Evolutionary conservation across 2,113 vertebrate genomes (phyloP).

Genomic region (Syrrhaptes paradoxus): DNA sequence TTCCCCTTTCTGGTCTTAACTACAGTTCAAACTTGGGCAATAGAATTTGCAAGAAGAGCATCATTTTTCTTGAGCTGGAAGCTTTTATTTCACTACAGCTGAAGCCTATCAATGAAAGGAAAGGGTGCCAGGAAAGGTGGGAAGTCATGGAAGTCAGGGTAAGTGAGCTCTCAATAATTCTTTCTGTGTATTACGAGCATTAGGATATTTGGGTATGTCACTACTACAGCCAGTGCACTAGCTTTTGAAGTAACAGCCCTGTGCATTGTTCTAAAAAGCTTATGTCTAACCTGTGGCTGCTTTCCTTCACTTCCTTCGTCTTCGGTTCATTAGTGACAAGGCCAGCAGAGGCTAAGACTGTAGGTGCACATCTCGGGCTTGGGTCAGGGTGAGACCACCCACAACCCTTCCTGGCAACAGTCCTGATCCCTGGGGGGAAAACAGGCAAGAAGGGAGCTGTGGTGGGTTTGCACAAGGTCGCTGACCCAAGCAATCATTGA

Average conservation of each 20-base stretch:
- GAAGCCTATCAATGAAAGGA: not conserved
- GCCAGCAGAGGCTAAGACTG: not conserved
- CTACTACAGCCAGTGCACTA: not conserved
- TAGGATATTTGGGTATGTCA: not conserved
- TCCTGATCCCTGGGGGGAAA: not conserved
- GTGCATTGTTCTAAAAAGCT: not conserved
- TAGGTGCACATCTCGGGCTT: not conserved
- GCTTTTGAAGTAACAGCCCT: not conserved
- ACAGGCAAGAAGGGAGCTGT: not conserved
- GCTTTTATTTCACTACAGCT: not conserved
- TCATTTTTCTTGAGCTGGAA: not conserved
- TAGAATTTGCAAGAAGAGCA: not conserved
- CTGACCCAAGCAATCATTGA: not conserved
- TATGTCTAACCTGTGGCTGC: not conserved
- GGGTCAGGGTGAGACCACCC: not conserved
- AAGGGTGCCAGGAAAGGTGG: not conserved
- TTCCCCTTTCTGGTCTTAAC: not conserved
- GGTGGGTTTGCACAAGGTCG: not conserved
- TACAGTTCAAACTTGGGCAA: not conserved
- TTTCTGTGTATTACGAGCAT: not conserved
- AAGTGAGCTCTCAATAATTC: not conserved
- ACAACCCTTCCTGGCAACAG: fast-evolving
- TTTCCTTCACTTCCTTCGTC: not conserved
- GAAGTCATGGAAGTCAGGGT: not conserved
- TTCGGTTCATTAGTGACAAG: not conserved